Evolutionary conservation across 2,888 invertebrate genomes (phyloP).

Genomic region (Onthophagus sagittarius): DNA sequence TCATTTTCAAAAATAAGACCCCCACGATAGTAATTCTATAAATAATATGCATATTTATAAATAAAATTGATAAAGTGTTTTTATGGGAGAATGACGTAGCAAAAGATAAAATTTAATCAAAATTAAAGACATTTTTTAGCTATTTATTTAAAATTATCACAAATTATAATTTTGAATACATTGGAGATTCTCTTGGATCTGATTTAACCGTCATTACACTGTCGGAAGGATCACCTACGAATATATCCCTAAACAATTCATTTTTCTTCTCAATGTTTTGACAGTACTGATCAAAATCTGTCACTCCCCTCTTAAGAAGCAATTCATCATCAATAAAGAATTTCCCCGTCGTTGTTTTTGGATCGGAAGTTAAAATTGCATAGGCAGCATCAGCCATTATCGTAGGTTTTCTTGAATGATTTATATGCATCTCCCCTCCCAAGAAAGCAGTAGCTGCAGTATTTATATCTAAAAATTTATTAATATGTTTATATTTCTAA

Average conservation of each 20-base stretch:
- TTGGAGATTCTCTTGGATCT: not conserved
- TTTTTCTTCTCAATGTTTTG: slow-evolving; percentile 67
- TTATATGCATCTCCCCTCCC: slow-evolving; percentile 62
- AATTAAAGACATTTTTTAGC: no score
- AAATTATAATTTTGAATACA: not conserved
- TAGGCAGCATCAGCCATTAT: slow-evolving; percentile 91
- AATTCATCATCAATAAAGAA: slow-evolving; percentile 93
- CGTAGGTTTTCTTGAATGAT: slow-evolving; percentile 72
- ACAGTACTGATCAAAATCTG: slow-evolving; percentile 80
- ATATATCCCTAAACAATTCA: slow-evolving; percentile 82
- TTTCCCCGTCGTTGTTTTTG: slow-evolving; percentile 74
- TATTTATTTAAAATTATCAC: not conserved
- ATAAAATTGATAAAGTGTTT: no score
- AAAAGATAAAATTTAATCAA: no score
- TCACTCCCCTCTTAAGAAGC: slow-evolving; percentile 72
- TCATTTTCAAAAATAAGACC: no score
- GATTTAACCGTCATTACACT: not conserved
- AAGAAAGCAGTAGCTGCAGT: slow-evolving; percentile 93
- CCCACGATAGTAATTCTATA: no score
- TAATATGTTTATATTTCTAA: not conserved
- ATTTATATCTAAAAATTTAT: slow-evolving; percentile 64
- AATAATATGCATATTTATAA: no score
- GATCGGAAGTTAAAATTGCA: slow-evolving; percentile 72
- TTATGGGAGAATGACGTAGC: no score
- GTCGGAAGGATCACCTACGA: slow-evolving; percentile 58